phyloP scores from a whole-genome alignment of 2,797 vertebrate species.

The Acipenser oxyrinchus region DNA sequence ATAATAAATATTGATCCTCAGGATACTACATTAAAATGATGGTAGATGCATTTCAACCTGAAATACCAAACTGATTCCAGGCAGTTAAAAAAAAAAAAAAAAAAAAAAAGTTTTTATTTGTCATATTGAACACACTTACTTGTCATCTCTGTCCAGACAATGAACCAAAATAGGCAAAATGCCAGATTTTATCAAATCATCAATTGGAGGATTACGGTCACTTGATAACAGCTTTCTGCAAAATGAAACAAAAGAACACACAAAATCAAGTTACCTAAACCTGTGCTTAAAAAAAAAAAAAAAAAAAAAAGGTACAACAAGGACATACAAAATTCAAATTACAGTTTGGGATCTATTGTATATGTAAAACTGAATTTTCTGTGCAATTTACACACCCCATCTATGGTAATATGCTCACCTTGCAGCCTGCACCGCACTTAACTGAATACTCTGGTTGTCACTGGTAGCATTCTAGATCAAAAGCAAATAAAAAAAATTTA shows the following conservation, averaged over 20 bases:
- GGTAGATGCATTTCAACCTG: not conserved
- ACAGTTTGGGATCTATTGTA: too few relatives aligned
- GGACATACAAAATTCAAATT: too few relatives aligned
- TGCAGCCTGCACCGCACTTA: constrained; percentile 95
- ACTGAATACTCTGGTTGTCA: constrained; percentile 95
- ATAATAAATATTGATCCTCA: not conserved
- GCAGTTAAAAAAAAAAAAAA: not conserved
- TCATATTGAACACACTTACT: constrained; percentile 62
- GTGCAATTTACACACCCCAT: not conserved
- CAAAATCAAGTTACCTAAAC: constrained; percentile 8
- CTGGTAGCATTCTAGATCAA: constrained; percentile 87
- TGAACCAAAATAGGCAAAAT: constrained; percentile 97
- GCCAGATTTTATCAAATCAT: constrained; percentile 96
- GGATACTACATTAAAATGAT: too few relatives aligned
- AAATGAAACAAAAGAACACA: constrained; percentile 20
- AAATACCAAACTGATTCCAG: not conserved
- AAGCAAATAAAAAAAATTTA: constrained; percentile 28
- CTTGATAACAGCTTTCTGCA: constrained; percentile 92
- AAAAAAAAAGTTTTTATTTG: not conserved
- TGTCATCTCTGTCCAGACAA: constrained; percentile 98
- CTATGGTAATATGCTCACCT: constrained; percentile 58
- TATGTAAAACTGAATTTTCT: too few relatives aligned
- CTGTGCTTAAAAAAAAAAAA: too few relatives aligned
- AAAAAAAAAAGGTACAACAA: too few relatives aligned
- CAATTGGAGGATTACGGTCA: constrained; percentile 96